Conservation (phyloP, 2,797 vertebrate genomes). For the Crenuchus spilurus region DNA sequence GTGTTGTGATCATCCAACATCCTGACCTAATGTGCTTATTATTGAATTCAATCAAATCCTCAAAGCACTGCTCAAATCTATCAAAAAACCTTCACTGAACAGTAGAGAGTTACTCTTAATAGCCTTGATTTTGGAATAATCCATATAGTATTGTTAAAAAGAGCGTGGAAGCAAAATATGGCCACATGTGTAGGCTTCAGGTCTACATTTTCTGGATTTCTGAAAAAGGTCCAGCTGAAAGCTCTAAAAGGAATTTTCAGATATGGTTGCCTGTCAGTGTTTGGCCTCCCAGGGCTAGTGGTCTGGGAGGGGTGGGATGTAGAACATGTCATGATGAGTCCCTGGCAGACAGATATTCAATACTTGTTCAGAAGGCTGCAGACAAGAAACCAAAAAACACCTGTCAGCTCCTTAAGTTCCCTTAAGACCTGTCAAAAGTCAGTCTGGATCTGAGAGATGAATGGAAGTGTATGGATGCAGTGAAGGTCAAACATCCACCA, state of each 20-base stretch:
- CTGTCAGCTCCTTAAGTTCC: conserved; percentile 20
- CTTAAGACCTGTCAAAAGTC: conserved; percentile 27
- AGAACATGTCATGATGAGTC: not conserved
- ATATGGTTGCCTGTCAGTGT: not conserved
- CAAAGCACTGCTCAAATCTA: too few species aligned
- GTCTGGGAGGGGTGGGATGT: not conserved
- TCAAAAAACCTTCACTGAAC: too few species aligned
- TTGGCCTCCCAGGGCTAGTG: not conserved
- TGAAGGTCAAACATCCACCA: conserved; percentile 18
- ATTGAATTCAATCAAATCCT: too few species aligned
- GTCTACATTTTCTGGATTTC: too few species aligned
- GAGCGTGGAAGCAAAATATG: too few species aligned
- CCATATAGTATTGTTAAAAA: too few species aligned
- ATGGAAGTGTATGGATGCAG: conserved; percentile 5
- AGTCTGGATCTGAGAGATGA: conserved; percentile 12
- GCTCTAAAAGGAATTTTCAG: not conserved
- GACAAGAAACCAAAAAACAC: conserved; percentile 31
- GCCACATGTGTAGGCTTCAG: too few species aligned
- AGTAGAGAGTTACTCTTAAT: too few species aligned
- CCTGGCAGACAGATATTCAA: conserved; percentile 24
- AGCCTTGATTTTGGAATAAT: too few species aligned
- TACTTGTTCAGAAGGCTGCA: not conserved
- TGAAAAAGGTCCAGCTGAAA: too few species aligned
- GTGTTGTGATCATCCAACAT: too few species aligned
- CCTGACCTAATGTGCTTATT: too few species aligned